Percentiles rank a stretch among this genome's conserved stretches.
Evolutionary conservation across 2,113 vertebrate genomes (phyloP).

Genomic region (Rattus norvegicus): DNA sequence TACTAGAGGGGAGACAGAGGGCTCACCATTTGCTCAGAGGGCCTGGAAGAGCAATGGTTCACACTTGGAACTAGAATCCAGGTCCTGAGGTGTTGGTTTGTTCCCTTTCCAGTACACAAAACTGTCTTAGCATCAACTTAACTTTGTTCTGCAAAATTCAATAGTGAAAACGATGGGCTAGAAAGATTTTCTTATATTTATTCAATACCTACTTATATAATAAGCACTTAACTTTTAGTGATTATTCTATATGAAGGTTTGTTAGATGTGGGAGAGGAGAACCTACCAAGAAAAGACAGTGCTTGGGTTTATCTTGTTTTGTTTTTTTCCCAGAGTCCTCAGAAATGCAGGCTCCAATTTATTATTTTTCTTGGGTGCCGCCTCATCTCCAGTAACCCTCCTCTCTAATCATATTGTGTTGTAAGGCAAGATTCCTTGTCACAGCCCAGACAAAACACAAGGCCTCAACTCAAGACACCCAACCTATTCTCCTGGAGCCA

Average conservation of each 20-base stretch:
- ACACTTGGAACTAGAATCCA: constrained; percentile 30
- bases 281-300: neutral
- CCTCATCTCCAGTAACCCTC: neutral
- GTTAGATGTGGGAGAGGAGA: neutral
- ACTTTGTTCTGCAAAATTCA: constrained; percentile 58
- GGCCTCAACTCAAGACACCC: neutral
- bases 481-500: neutral
- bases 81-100: neutral
- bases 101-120: constrained; percentile 14
- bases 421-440: neutral
- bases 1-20: neutral
- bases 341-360: neutral
- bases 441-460: neutral
- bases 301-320: neutral
- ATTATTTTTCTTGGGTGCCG: neutral
- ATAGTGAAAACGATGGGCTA: constrained; percentile 16
- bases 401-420: neutral
- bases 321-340: neutral
- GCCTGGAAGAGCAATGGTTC: constrained; percentile 20
- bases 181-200: constrained; percentile 33
- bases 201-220: neutral
- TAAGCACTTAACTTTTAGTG: constrained; percentile 10
- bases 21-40: constrained; percentile 8
- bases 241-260: neutral
- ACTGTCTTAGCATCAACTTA: neutral